Evolutionary conservation across 2,113 vertebrate genomes (phyloP).

Genomic region (Cranoglanis bouderius): DNA sequence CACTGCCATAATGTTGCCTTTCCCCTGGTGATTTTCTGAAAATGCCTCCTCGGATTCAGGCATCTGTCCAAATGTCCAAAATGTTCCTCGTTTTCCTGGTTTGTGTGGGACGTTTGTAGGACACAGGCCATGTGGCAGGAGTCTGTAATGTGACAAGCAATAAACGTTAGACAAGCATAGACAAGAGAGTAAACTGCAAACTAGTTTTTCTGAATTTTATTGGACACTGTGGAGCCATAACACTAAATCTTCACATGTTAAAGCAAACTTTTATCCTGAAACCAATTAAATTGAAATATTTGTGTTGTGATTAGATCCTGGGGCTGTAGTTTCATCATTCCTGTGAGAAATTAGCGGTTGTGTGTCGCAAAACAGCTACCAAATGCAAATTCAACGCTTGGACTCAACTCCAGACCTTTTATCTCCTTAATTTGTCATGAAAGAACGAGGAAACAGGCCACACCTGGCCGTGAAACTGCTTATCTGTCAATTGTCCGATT

Average conservation of each 20-base stretch:
- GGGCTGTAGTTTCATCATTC: neutral
- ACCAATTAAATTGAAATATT: neutral
- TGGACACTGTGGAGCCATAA: neutral
- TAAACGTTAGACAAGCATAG: neutral
- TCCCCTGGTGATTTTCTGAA: constrained; percentile 1
- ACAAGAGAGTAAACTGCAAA: neutral
- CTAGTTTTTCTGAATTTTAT: neutral
- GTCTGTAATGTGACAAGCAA: neutral
- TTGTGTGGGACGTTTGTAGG: neutral
- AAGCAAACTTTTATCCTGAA: neutral
- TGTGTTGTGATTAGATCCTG: neutral
- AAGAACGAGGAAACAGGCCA: too few relatives aligned
- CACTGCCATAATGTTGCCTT: constrained; percentile 26
- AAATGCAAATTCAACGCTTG: too few relatives aligned
- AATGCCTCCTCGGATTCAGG: neutral
- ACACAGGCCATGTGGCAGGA: neutral
- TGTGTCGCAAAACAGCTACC: too few relatives aligned
- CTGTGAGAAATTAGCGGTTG: neutral
- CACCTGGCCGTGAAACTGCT: too few relatives aligned
- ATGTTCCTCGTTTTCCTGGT: neutral
- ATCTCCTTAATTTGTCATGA: too few relatives aligned
- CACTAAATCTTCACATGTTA: constrained; percentile 13
- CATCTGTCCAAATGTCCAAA: constrained; percentile 17
- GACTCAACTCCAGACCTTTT: too few relatives aligned
- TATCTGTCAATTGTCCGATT: too few relatives aligned